Base-by-base conservation (phyloP, 2,888 invertebrate species). In the Lasioglossum vierecki region DNA sequence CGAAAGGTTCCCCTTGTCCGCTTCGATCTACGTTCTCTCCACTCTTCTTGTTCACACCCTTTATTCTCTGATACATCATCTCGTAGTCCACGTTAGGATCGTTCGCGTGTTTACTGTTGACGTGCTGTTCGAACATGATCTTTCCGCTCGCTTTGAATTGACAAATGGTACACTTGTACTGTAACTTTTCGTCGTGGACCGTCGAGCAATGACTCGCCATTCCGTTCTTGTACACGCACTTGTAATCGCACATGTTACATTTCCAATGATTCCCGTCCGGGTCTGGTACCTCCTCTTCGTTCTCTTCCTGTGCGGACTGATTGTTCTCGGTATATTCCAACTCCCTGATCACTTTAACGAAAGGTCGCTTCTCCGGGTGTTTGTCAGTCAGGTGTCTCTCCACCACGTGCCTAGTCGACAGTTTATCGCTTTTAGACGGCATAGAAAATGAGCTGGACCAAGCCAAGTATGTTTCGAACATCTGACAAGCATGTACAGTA, bases 151-250 rank as follows among this genome's bases (percentile, higher is more conserved):
- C 95, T 46, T 96, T 96, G 88, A 96, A 97, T 0, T 95, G 93
- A 89, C 98, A 98, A 85, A 97, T 95, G 0, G 96, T 96, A 91
- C 98, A 98, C 90, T 97, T 97, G 93, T 96, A 98, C 88, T 97
- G 97, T 91, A 96, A 96, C 83, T 96, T 96, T 2, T 97, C 96
- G 49, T 96, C 95, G 92, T 98, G 98, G 11, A 94, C 92, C 53
- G 95, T 95, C 0, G 94, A 92, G 53, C 96, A 96, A 91, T 98
- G 98, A 0, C 95, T 95, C 0, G 95, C 95, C 53, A 97, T 96
- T 72, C 96, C 97, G 0, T 95, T 95, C 41, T 96, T 96, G 0
- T 96, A 96, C 85, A 96, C 95, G 86, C 96, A 96, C 80, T 96
- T 96, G 90, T 96, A 96, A 74, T 96, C 96, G 91, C 98, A 98